Evolutionary conservation across 2,113 vertebrate genomes (phyloP).

Genomic region (Podarcis muralis): DNA sequence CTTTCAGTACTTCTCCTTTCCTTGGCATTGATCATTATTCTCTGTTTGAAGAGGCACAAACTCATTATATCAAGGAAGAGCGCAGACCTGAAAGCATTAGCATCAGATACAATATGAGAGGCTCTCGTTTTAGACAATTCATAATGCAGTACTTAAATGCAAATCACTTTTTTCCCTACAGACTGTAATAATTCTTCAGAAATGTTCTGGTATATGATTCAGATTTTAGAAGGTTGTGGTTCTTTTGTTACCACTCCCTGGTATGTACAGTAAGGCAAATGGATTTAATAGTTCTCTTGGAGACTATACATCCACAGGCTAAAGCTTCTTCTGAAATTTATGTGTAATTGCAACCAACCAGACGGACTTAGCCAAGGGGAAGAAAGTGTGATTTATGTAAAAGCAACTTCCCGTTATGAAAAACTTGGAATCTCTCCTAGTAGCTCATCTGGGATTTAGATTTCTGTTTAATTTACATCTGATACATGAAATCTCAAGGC

Average conservation of each 20-base stretch:
- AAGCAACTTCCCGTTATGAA: conserved; percentile 22
- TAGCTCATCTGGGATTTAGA: conserved; percentile 39
- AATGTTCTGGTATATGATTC: conserved; percentile 55
- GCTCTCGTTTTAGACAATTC: neutral
- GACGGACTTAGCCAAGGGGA: conserved; percentile 24
- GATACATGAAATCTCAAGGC: neutral
- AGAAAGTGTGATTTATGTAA: conserved; percentile 39
- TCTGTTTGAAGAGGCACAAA: neutral
- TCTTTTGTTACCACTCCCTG: conserved; percentile 53
- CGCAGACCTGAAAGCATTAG: conserved; percentile 47
- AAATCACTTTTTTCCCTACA: conserved; percentile 61
- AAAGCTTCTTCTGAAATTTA: conserved; percentile 32
- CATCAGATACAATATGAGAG: neutral
- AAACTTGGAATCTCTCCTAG: conserved; percentile 32
- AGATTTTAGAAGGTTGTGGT: conserved; percentile 15
- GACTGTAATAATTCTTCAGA: conserved; percentile 67
- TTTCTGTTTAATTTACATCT: conserved; percentile 20
- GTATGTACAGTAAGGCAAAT: conserved; percentile 52
- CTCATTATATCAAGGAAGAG: neutral
- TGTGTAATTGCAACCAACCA: conserved; percentile 43
- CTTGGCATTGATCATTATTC: neutral
- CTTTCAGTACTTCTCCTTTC: neutral
- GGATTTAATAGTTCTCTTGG: conserved; percentile 26
- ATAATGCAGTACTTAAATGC: conserved; percentile 48
- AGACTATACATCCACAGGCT: conserved; percentile 32